Evolutionary conservation across 2,113 vertebrate genomes (phyloP), one percentile per base, ranked within the genome.

Genomic region (Dermatemys mawii): DNA sequence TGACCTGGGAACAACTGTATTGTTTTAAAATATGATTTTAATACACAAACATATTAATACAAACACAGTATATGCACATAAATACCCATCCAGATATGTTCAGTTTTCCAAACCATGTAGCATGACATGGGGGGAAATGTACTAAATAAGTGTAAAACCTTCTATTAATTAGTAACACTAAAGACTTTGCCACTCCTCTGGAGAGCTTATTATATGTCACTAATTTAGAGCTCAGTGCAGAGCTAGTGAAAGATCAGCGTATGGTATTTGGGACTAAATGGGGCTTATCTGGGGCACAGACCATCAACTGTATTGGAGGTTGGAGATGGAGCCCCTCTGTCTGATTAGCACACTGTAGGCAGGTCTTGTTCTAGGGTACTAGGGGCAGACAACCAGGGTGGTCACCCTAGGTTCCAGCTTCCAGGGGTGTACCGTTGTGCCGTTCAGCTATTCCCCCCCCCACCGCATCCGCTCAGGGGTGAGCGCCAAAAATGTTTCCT

Each of bases 211-310:
- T 27, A 38, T 55, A 38, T 21, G 27, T 6, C 10, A 21, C 51
- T 55, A 26, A 11, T 10, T 27, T 55, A 78, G 38, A 81, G 38
- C 38, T 38, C 19, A 11, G 49, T 51, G 13, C 24, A 54, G 51
- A 81, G 79, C n/a, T 54, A 54, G n/a, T 53, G 8, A 54, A 53
- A 81, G n/a, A 54, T 17, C 38, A 51, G 11, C 2, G 1, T 26
- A 26, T 54, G 67, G n/a, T 81, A 57, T 55, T 81, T 41, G 16
- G 14, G 53, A 57, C 54, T 81, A 81, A 81, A 55, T 81, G 80
- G 38, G 9, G 53, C 54, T 24, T 2, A 22, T 1, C 0, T 11
- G 35, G 11, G 3, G 2, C 12, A 41, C 55, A 80, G 53, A 19
- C 27, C 8, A 21, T 78, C 63, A 78, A 32, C 44, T 8, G 29